These are phyloP conservation scores for Cossypha polioptera DNA, from an alignment of 2,797 vertebrate species.

Conservation along the genomic window DNA sequence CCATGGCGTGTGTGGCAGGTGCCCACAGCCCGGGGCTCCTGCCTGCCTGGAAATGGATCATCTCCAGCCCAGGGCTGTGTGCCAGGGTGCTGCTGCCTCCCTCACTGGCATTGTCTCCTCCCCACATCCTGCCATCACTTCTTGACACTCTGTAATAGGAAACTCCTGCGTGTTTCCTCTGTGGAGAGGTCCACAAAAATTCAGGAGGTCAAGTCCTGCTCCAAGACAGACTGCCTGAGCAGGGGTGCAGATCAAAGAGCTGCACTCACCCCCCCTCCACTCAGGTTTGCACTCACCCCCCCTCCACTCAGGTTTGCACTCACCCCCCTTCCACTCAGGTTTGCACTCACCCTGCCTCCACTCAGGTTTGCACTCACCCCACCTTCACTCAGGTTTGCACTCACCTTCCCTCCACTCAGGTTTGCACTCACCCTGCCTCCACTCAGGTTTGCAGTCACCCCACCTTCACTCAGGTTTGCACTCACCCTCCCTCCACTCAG, in stretches of 20 bases:
- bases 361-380: background rate
- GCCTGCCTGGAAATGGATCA: background rate
- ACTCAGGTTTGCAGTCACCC: too few relatives aligned
- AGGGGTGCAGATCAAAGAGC: background rate
- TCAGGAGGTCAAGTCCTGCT: background rate
- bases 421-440: too few relatives aligned
- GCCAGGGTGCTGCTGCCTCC: background rate
- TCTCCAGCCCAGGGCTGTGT: background rate
- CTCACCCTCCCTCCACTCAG: too few relatives aligned
- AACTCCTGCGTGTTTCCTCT: background rate
- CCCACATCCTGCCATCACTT: background rate
- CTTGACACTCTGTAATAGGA: background rate
- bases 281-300: background rate
- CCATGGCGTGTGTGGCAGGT: accelerated
- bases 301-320: background rate
- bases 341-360: background rate
- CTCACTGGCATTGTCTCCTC: background rate
- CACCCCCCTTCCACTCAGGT: background rate
- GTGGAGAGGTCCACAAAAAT: background rate
- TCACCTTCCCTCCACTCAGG: background rate
- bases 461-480: too few relatives aligned
- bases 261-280: background rate
- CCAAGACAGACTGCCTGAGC: background rate
- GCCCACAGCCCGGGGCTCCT: background rate
- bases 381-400: background rate